These are phyloP conservation scores for Erinaceus europaeus DNA, from an alignment of 2,113 vertebrate genomes.

Conservation along the genomic window DNA sequence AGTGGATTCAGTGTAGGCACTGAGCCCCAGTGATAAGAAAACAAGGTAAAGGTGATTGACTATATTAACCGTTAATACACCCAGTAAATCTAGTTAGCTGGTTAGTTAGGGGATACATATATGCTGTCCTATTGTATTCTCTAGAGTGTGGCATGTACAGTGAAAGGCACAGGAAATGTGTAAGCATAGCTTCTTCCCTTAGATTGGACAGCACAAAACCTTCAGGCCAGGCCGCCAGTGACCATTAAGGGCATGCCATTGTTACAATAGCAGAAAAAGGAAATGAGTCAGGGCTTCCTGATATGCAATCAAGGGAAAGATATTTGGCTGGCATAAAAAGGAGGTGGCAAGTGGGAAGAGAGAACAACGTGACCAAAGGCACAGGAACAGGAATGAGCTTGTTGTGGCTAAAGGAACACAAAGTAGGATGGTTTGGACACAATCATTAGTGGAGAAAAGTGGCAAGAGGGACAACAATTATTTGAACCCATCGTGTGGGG, in stretches of 20 bases:
- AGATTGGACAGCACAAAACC: not conserved
- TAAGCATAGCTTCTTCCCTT: not conserved
- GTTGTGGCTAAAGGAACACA: not conserved
- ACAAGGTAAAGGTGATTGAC: not conserved
- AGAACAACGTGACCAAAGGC: not conserved
- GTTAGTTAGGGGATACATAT: not conserved
- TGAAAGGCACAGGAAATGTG: not conserved
- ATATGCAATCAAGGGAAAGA: not conserved
- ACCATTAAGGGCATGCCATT: not conserved
- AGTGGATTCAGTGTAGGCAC: no score
- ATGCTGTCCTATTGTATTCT: not conserved
- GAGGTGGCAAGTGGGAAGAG: not conserved
- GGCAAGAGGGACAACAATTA: not conserved
- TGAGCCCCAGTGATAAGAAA: no score
- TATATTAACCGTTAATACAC: not conserved
- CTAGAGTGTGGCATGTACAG: not conserved
- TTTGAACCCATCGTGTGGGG: rapidly evolving
- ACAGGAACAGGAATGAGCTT: not conserved
- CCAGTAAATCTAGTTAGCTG: not conserved
- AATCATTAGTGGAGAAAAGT: not conserved
- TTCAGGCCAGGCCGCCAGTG: not conserved
- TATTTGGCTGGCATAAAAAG: not conserved
- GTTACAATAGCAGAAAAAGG: not conserved
- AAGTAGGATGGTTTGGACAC: not conserved
- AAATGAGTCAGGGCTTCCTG: not conserved